These are phyloP conservation scores for Patella depressa DNA, from an alignment of 2,888 invertebrate genomes.

Conservation along the genomic window DNA sequence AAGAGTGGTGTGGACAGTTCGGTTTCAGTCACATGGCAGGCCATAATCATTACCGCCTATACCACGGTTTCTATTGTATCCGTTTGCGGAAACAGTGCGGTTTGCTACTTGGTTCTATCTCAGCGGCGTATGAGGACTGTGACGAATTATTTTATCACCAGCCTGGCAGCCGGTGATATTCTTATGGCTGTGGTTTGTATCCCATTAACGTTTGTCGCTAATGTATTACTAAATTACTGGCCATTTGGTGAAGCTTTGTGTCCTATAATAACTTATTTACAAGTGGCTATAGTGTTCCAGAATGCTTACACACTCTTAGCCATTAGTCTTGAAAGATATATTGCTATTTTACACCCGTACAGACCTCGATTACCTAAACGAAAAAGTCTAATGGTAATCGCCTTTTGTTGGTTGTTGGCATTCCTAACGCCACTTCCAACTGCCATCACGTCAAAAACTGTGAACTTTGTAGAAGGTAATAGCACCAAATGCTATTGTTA, in stretches of 20 bases:
- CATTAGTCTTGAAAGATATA: constrained; percentile 89
- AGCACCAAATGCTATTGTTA: constrained; percentile 1
- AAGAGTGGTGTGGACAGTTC: background rate
- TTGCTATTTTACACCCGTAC: constrained; percentile 90
- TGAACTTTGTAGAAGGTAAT: constrained; percentile 21
- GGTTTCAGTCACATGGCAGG: background rate
- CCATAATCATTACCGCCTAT: constrained; percentile 5
- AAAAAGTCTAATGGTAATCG: constrained; percentile 79
- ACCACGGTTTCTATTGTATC: constrained; percentile 36
- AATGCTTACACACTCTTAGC: constrained; percentile 91
- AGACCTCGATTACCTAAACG: constrained; percentile 84
- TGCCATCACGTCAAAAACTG: constrained; percentile 78
- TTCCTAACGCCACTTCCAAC: constrained; percentile 85
- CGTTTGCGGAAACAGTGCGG: constrained; percentile 74
- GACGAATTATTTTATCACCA: constrained; percentile 79
- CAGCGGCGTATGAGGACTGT: constrained; percentile 91
- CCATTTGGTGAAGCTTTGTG: constrained; percentile 87
- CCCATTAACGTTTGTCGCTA: constrained; percentile 79
- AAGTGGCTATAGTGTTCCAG: constrained; percentile 75
- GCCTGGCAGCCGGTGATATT: constrained; percentile 69
- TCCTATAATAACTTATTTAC: constrained; percentile 85
- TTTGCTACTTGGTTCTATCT: constrained; percentile 87
- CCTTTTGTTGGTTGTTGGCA: constrained; percentile 82
- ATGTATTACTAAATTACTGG: constrained; percentile 85
- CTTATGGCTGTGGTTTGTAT: constrained; percentile 71